A percentile compares a stretch with the other conserved stretches of the same genome.
Conservation (phyloP, 2,797 vertebrate species). For the Phalanger gymnotis region DNA sequence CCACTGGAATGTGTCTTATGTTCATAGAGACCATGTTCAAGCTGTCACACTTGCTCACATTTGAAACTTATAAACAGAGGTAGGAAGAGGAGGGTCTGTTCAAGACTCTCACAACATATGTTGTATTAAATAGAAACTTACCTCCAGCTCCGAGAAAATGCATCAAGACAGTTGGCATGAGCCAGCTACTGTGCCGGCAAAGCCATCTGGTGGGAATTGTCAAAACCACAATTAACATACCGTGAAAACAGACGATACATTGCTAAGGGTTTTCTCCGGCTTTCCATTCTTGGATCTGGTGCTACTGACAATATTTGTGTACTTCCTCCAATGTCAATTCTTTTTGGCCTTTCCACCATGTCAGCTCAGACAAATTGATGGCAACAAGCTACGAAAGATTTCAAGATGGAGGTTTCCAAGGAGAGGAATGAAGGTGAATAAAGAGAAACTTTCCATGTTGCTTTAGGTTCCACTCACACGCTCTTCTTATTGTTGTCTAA, state of each 20-base stretch:
- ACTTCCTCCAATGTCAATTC: neutral
- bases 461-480: neutral
- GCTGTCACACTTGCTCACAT: neutral
- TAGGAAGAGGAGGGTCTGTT: constrained; percentile 19
- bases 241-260: constrained; percentile 71
- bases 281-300: constrained; percentile 58
- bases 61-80: constrained; percentile 33
- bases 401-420: neutral
- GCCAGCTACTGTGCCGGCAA: constrained; percentile 69
- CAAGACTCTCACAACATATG: neutral
- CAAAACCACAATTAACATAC: constrained; percentile 69
- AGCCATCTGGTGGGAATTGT: constrained; percentile 68
- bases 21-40: neutral
- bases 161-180: constrained; percentile 67
- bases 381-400: neutral
- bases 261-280: constrained; percentile 69
- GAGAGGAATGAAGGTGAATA: neutral
- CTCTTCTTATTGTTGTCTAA: neutral
- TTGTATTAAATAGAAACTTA: constrained; percentile 29
- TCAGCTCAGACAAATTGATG: neutral
- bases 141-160: constrained; percentile 42
- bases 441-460: neutral
- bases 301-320: constrained; percentile 20
- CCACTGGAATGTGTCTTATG: neutral
- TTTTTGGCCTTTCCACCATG: neutral